A percentile compares a stretch with the other conserved stretches of the same genome.
phyloP scores from a whole-genome alignment of 2,797 vertebrate species.

The Scleropages formosus region DNA sequence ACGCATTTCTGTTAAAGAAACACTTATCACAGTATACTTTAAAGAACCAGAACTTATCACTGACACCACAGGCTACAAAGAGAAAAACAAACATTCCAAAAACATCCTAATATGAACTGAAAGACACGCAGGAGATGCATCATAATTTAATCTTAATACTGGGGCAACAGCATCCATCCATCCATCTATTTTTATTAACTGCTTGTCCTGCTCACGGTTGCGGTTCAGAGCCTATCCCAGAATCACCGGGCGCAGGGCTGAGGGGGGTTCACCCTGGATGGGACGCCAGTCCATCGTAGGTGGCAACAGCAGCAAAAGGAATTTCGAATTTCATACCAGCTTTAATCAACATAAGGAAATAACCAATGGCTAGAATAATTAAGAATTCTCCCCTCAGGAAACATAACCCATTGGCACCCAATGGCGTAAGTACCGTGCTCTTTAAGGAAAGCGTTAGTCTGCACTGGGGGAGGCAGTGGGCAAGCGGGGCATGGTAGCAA shows the following conservation, averaged over 20 bases:
- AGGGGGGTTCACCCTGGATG: no score
- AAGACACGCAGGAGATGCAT: not conserved
- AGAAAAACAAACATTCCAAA: not conserved
- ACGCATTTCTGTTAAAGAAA: not conserved
- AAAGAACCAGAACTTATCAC: not conserved
- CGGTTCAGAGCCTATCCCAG: no score
- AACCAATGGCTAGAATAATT: conserved; percentile 12
- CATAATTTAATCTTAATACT: not conserved
- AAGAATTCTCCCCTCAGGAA: conserved; percentile 65
- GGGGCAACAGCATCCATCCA: not conserved
- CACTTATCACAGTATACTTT: not conserved
- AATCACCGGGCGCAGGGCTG: no score
- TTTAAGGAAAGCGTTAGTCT: conserved; percentile 42
- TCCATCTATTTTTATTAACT: no score
- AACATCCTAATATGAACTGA: not conserved
- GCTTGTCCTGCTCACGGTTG: no score
- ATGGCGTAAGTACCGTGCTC: conserved; percentile 73
- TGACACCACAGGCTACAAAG: not conserved
- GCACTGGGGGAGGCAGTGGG: conserved; percentile 5
- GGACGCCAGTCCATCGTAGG: no score
- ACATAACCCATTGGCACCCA: conserved; percentile 71
- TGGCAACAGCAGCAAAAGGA: not conserved
- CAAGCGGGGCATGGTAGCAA: conserved; percentile 35
- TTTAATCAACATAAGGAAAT: conserved; percentile 78
- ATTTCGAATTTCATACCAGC: conserved; percentile 36